Base-by-base conservation (phyloP, 2,113 vertebrate genomes). In the Cepphus grylle region DNA sequence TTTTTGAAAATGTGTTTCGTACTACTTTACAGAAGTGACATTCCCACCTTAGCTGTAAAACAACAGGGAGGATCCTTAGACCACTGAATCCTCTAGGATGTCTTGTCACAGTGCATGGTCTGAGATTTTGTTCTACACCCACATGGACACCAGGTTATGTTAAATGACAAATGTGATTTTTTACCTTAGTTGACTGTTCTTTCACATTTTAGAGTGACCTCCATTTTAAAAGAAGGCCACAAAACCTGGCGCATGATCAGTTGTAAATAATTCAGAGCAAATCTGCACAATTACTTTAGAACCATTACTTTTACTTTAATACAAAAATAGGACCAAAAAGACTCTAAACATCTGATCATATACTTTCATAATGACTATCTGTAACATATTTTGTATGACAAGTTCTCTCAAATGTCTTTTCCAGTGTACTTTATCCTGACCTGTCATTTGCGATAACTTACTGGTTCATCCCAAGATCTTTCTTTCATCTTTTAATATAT, bases 231-330 rank as follows among this genome's bases (percentile, higher is more conserved):
- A 53, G 45, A 25, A 20, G 43, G 23, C 22, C 58, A 32, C 58
- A 74, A 91, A 93, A 45, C 19, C 18, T 71, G 50, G 65, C 30
- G 65, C 8, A 43, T 3, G 2, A 67, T 49, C 12, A 29, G 21
- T 30, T 94, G 58, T 72, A 78, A 95, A 79, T 76, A 89, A 76
- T 59, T 92, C 40, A 63, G 65, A 86, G 42, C 11, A 84, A 71
- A 84, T 53, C 49, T 52, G 27, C 15, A 59, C 12, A 47, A 67
- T 72, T 85, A 47, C 12, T 90, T 84, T 12, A 73, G 40, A 91
- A 53, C 15, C 16, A 29, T 72, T 79, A 76, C 14, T 59, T 69
- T 58, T 49, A 49, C 47, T 49, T 82, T 82, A 74, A 63, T 47
- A 83, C 6, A 81, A 86, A 86, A 94, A 58, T 10, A 38, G 40